Conservation (phyloP, 2,797 vertebrate species). For the Microchirus variegatus region DNA sequence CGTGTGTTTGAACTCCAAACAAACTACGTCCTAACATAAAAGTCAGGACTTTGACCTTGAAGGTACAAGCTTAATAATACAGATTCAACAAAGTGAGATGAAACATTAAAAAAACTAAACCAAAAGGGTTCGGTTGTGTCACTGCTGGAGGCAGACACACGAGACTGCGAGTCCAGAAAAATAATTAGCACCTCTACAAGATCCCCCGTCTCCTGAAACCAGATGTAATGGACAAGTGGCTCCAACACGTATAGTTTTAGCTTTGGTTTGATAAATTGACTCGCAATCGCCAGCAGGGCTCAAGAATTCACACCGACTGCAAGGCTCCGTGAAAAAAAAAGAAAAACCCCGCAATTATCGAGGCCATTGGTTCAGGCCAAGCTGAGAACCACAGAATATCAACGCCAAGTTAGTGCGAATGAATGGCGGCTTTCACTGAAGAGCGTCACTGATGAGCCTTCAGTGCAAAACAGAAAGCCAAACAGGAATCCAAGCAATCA, state of each 20-base stretch:
- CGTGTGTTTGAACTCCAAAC: constrained; percentile 27
- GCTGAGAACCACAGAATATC: constrained; percentile 47
- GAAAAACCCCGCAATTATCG: constrained; percentile 58
- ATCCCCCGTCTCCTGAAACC: constrained; percentile 31
- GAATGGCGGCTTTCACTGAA: constrained; percentile 19
- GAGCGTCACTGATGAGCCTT: constrained; percentile 21
- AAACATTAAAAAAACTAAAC: constrained; percentile 9
- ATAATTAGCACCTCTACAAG: constrained; percentile 36
- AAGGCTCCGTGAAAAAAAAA: constrained; percentile 42
- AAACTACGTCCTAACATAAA: constrained; percentile 43
- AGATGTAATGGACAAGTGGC: not conserved
- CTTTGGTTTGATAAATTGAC: constrained; percentile 34
- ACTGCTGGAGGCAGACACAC: constrained; percentile 1
- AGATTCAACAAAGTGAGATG: constrained; percentile 13
- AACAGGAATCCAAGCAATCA: constrained; percentile 20
- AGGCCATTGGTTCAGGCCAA: constrained; percentile 43
- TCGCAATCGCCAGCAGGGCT: constrained; percentile 28
- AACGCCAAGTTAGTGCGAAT: constrained; percentile 42
- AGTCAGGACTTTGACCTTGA: constrained; percentile 41
- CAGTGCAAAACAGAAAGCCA: constrained; percentile 21
- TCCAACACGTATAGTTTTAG: constrained; percentile 12
- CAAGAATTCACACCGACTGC: constrained; percentile 47
- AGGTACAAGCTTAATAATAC: constrained; percentile 21
- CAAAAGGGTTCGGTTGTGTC: not conserved
- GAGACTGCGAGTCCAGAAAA: constrained; percentile 1